These are phyloP conservation scores for Drosophila murphyi DNA, from an alignment of 1,140 invertebrate species.

Conservation along the genomic window DNA sequence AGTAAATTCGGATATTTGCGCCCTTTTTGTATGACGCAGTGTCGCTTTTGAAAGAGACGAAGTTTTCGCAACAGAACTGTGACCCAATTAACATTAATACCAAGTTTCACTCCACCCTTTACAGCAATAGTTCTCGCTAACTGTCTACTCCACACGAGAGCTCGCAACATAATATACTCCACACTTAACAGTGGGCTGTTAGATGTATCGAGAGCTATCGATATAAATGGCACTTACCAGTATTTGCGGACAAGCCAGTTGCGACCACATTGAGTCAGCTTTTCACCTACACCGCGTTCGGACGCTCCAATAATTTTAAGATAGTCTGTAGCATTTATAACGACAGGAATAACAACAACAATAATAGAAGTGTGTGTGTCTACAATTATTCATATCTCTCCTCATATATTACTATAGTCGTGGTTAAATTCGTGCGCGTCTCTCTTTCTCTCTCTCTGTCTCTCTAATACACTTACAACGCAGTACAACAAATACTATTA, in stretches of 20 bases:
- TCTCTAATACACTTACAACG: slow-evolving; percentile 25
- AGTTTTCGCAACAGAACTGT: slow-evolving; percentile 3
- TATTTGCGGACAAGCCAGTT: not conserved
- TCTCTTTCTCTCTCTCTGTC: slow-evolving; percentile 2
- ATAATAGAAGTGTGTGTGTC: slow-evolving; percentile 19
- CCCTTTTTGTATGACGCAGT: not conserved
- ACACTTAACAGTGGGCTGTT: not conserved
- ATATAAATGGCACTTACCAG: not conserved
- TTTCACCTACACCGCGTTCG: slow-evolving; percentile 51
- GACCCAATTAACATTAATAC: not conserved
- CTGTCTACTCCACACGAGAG: not conserved
- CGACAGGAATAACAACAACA: slow-evolving; percentile 29
- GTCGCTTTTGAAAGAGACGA: not conserved
- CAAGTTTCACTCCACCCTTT: not conserved
- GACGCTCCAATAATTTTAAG: slow-evolving; percentile 62
- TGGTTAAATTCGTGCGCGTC: slow-evolving; percentile 23
- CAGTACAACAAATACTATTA: slow-evolving; percentile 42
- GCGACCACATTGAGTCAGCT: slow-evolving; percentile 42
- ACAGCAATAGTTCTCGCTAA: not conserved
- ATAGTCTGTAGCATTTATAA: slow-evolving; percentile 52
- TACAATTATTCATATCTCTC: slow-evolving; percentile 25
- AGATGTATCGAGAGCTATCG: slow-evolving; percentile 1
- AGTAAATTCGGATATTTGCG: not conserved
- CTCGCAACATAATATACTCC: not conserved
- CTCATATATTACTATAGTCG: slow-evolving; percentile 12